These are phyloP conservation scores for Dilophus febrilis DNA, from an alignment of 2,888 invertebrate species.

Conservation along the genomic window DNA sequence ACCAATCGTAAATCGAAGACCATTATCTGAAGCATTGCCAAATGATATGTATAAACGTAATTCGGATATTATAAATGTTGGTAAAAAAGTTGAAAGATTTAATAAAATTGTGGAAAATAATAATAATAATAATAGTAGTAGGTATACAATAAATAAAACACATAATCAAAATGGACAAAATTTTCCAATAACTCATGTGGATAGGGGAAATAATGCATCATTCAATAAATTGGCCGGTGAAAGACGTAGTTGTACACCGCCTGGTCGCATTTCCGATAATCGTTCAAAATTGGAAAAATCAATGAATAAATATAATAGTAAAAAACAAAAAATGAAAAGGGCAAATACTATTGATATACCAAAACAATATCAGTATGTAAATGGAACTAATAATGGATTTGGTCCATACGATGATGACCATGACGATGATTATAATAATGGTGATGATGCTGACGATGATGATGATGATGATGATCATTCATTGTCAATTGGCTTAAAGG, in stretches of 20 bases:
- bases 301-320: conserved; percentile 35
- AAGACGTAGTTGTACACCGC: conserved; percentile 9
- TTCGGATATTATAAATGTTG: conserved; percentile 3
- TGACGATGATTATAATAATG: background rate
- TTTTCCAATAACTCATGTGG: no score
- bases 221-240: background rate
- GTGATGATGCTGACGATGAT: conserved; percentile 31
- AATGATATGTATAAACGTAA: conserved; percentile 7
- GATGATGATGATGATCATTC: conserved; percentile 29
- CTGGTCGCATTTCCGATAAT: background rate
- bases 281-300: conserved; percentile 10
- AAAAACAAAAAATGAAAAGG: conserved; percentile 65
- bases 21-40: conserved; percentile 16
- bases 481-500: conserved; percentile 35
- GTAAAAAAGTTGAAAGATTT: conserved; percentile 9
- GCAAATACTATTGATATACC: conserved; percentile 83
- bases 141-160: background rate
- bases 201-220: no score
- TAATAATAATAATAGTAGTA: background rate
- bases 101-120: background rate
- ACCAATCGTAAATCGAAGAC: conserved; percentile 8
- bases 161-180: background rate
- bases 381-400: conserved; percentile 27
- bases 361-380: conserved; percentile 36
- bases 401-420: conserved; percentile 29